Conservation (phyloP, 2,888 invertebrate genomes). For the Pachymerium ferrugineum region DNA sequence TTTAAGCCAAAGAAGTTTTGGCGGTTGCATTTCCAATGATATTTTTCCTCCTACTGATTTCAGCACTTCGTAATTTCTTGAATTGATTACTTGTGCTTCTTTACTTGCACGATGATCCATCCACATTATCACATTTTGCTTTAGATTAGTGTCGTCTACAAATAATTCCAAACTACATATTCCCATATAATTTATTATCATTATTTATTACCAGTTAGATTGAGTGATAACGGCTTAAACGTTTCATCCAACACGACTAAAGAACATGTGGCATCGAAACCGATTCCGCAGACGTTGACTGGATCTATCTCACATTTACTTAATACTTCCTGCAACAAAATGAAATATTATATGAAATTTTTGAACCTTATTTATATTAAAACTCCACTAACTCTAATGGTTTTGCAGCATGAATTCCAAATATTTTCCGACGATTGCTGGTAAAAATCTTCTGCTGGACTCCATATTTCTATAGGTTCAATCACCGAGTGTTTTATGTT, state of each 20-base stretch:
- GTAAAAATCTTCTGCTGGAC: slow-evolving; percentile 68
- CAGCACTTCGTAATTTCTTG: slow-evolving; percentile 65
- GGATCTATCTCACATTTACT: not conserved
- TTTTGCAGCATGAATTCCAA: slow-evolving; percentile 68
- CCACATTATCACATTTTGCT: slow-evolving; percentile 83
- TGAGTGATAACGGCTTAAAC: slow-evolving; percentile 65
- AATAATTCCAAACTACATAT: too few relatives aligned
- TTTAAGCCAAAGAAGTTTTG: slow-evolving; percentile 90
- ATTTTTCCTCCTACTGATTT: slow-evolving; percentile 85
- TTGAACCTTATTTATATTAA: not conserved
- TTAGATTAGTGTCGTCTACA: slow-evolving; percentile 51
- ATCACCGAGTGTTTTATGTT: slow-evolving; percentile 58
- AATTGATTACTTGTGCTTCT: slow-evolving; percentile 76
- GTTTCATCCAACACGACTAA: slow-evolving; percentile 70
- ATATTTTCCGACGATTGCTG: slow-evolving; percentile 88
- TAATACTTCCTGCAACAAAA: not conserved
- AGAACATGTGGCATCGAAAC: slow-evolving; percentile 95
- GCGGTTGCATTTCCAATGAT: slow-evolving; percentile 94
- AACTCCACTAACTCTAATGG: slow-evolving; percentile 62
- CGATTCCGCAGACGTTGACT: slow-evolving; percentile 60
- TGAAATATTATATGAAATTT: not conserved
- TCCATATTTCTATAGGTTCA: slow-evolving; percentile 63
- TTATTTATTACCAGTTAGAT: slow-evolving; percentile 43
- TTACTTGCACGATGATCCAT: slow-evolving; percentile 81
- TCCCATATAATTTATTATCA: slow-evolving; percentile 41